phyloP scores from a whole-genome alignment of 2,888 invertebrate genomes.

The Epistrophe eligans region DNA sequence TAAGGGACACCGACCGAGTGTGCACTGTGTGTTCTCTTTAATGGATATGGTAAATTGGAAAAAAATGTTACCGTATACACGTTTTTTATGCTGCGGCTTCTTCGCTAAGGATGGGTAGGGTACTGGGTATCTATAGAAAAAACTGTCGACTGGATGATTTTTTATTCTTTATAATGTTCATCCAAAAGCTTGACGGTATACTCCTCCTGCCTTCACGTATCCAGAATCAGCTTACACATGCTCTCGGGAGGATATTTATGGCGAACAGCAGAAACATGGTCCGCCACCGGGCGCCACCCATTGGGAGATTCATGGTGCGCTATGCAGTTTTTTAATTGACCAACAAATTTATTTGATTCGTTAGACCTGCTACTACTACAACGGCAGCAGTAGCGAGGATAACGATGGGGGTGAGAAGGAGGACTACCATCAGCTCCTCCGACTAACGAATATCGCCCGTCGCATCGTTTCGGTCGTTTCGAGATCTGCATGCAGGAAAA shows the following conservation, averaged over 20 bases:
- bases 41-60: constrained; percentile 70
- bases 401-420: constrained; percentile 21
- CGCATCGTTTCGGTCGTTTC: constrained; percentile 31
- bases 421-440: constrained; percentile 19
- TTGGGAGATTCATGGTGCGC: constrained; percentile 77
- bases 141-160: constrained; percentile 66
- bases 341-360: constrained; percentile 84
- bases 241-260: constrained; percentile 69
- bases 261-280: constrained; percentile 63
- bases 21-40: constrained; percentile 39
- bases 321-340: constrained; percentile 84
- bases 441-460: constrained; percentile 62
- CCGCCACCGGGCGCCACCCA: constrained; percentile 60
- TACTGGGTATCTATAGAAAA: constrained; percentile 47
- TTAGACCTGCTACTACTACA: constrained; percentile 78
- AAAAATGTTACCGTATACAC: constrained; percentile 66
- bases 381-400: not conserved
- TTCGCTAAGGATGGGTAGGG: constrained; percentile 33
- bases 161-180: constrained; percentile 35
- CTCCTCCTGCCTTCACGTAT: constrained; percentile 23
- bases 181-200: constrained; percentile 23
- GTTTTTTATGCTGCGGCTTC: constrained; percentile 42
- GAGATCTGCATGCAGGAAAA: constrained; percentile 64
- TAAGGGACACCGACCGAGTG: constrained; percentile 54
- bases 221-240: constrained; percentile 66